A percentile compares a stretch with the other conserved stretches of the same genome.
Conservation (phyloP, 2,888 invertebrate genomes). For the Acanthosepion lycidas region DNA sequence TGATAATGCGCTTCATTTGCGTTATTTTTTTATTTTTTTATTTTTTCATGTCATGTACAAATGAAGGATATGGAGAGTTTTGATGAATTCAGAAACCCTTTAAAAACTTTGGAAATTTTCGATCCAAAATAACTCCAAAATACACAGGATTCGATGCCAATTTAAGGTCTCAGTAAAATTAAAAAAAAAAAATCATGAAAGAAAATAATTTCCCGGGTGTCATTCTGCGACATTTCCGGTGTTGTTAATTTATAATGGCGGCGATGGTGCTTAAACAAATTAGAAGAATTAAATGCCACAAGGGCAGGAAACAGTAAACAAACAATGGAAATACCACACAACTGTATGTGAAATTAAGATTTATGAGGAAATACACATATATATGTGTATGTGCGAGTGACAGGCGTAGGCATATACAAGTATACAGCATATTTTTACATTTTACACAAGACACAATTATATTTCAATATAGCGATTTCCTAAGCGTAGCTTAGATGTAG, state of each 20-base stretch:
- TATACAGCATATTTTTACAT: too few relatives aligned
- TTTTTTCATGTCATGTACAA: too few relatives aligned
- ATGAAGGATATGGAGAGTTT: too few relatives aligned
- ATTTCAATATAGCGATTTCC: too few relatives aligned
- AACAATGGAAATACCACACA: not conserved
- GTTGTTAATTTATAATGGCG: not conserved
- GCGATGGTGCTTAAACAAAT: not conserved
- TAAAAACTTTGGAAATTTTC: too few relatives aligned
- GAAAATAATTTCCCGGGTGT: not conserved
- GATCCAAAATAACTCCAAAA: not conserved
- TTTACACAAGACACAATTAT: too few relatives aligned
- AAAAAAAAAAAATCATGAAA: not conserved
- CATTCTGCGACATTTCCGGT: not conserved
- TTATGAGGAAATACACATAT: not conserved
- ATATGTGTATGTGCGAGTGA: not conserved
- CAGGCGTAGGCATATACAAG: too few relatives aligned
- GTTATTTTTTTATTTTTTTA: too few relatives aligned
- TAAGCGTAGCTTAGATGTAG: too few relatives aligned
- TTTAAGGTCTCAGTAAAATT: not conserved
- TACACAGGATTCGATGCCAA: not conserved
- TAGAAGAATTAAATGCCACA: not conserved
- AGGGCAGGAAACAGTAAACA: not conserved
- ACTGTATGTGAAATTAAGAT: not conserved
- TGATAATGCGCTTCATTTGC: too few relatives aligned
- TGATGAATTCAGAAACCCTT: too few relatives aligned